Evolutionary conservation across 2,888 invertebrate genomes (phyloP).

Genomic region (Acrobasis consociella): DNA sequence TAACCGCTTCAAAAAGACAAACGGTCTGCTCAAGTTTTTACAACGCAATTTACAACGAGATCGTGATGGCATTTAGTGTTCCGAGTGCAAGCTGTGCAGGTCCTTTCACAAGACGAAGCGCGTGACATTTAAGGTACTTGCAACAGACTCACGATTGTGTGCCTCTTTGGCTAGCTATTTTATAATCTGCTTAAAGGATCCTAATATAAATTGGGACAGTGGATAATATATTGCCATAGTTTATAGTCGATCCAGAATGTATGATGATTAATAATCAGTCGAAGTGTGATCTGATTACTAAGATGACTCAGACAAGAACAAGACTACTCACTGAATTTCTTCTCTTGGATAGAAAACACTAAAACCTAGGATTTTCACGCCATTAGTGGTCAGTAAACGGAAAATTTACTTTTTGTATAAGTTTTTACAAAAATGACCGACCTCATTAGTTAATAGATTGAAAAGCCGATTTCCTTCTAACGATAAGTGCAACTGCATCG

Average conservation of each 20-base stretch:
- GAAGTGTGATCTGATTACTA: too few species aligned
- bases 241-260: too few species aligned
- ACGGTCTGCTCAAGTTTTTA: conserved; percentile 37
- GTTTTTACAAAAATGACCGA: conserved; percentile 62
- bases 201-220: conserved; percentile 10
- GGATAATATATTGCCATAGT: too few species aligned
- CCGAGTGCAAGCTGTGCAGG: conserved; percentile 45
- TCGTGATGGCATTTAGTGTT: conserved; percentile 65
- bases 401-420: conserved; percentile 58
- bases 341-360: conserved; percentile 37
- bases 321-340: too few species aligned
- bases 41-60: conserved; percentile 53
- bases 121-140: conserved; percentile 64
- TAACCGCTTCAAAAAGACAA: conserved; percentile 19
- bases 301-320: too few species aligned
- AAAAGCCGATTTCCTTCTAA: conserved; percentile 60
- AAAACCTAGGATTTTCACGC: conserved; percentile 55
- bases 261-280: too few species aligned
- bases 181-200: background rate
- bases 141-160: conserved; percentile 48
- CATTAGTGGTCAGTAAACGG: conserved; percentile 57
- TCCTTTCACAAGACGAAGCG: conserved; percentile 59
- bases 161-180: conserved; percentile 25
- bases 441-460: conserved; percentile 61
- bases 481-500: conserved; percentile 56